Base-by-base conservation (phyloP, 2,113 vertebrate species). In the Burhinus bistriatus region DNA sequence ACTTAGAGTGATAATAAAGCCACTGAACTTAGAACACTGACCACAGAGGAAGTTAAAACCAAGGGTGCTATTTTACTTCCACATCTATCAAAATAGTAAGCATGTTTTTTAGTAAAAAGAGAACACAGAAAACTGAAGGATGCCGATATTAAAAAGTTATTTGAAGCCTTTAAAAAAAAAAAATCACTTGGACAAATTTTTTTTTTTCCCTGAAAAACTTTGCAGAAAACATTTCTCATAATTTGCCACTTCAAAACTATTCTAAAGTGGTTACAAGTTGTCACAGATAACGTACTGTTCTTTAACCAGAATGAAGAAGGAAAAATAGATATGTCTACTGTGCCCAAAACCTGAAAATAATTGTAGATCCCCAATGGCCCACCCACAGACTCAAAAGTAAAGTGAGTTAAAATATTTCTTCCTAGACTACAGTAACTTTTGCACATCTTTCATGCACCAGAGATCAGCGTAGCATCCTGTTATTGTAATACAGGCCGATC, bases 281-380 rank as follows among this genome's bases (percentile, higher is more conserved):
- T 69, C 51, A 36, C 58, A 93, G 70, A 89, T 59, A 85, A 83
- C 26, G 54, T 51, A 38, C 44, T 61, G 15, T 29, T 87, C 62
- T 89, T 89, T 83, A 29, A 91, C 75, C 51, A 95, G 90, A 96
- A 73, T 69, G 79, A 91, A 72, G 84, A 85, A 52, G 38, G 78
- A 85, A 95, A 96, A 77, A 2, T 47, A 96, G 68, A 47, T 91
- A 88, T 2, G 22, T 83, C 82, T 94, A 30, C 17, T 73, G 20
- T 77, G 78, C n/a, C 84, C 73, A 49, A 96, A 95, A 91, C 89
- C 87, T 85, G 71, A 93, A 95, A 91, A 93, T 80, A 91, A 83
- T 61, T 92, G 69, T 75, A 59, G 59, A 86, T 93, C 55, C 58
- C 45, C 81, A 88, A 9, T 22, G 51, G 91, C 89, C 91, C 94